Conservation (phyloP, 2,888 invertebrate genomes). For the Dioctria rufipes region DNA sequence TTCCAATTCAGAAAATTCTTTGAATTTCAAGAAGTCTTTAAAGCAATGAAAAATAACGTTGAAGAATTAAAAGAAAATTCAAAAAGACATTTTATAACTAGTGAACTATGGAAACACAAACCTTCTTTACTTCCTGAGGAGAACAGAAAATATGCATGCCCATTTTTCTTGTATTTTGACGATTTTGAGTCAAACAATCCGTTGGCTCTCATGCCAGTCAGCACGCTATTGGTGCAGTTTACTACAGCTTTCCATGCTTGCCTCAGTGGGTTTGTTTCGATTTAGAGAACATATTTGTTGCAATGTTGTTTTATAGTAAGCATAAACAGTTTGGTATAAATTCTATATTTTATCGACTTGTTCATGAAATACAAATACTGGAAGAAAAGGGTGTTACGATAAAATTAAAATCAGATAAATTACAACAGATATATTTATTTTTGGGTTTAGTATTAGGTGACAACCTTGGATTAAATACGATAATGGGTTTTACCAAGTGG, state of each 20-base stretch:
- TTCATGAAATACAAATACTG: not conserved
- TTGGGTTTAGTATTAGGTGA: conserved; percentile 35
- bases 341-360: not conserved
- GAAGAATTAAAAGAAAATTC: not conserved
- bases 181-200: not conserved
- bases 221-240: too few relatives aligned
- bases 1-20: not conserved
- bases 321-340: not conserved
- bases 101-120: not conserved
- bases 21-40: not conserved
- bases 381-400: not conserved
- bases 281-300: too few relatives aligned
- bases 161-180: not conserved
- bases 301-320: too few relatives aligned
- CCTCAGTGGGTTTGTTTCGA: too few relatives aligned
- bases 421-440: not conserved
- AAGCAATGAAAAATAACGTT: not conserved
- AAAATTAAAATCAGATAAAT: not conserved
- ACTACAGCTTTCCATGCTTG: too few relatives aligned
- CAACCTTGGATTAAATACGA: conserved; percentile 54
- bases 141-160: not conserved
- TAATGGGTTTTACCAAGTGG: conserved; percentile 11
- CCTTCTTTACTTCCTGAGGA: not conserved
- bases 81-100: not conserved
- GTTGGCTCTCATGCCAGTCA: not conserved